A percentile compares a stretch with the other conserved stretches of the same genome.
phyloP scores from a whole-genome alignment of 1,140 invertebrate species.

The Danaus melanippus region DNA sequence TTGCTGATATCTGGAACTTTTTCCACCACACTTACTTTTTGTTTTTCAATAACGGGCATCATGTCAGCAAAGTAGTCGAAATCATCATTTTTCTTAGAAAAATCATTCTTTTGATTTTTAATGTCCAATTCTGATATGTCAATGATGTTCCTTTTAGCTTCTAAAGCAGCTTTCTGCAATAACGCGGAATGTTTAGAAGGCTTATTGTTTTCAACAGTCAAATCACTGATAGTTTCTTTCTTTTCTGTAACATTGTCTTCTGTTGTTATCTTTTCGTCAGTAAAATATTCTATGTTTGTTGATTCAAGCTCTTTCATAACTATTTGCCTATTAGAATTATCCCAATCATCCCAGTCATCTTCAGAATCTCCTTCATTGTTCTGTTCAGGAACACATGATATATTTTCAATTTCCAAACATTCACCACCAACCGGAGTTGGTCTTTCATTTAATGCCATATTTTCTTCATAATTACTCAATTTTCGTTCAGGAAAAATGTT shows the following conservation, averaged over 20 bases:
- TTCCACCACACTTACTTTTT: constrained; percentile 46
- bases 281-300: constrained; percentile 4
- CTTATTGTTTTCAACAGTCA: constrained; percentile 17
- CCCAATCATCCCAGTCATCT: constrained; percentile 85
- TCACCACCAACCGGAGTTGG: constrained; percentile 87
- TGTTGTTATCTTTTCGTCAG: constrained; percentile 7
- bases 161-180: constrained; percentile 55
- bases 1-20: constrained; percentile 37
- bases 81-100: constrained; percentile 68
- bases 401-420: constrained; percentile 73
- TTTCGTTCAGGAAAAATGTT: constrained; percentile 36
- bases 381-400: constrained; percentile 34
- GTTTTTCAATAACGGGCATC: constrained; percentile 84
- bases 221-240: constrained; percentile 10
- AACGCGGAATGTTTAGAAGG: constrained; percentile 27
- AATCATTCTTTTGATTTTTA: constrained; percentile 75
- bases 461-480: constrained; percentile 41
- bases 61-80: constrained; percentile 88
- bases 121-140: constrained; percentile 83
- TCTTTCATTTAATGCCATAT: constrained; percentile 76
- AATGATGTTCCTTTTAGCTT: constrained; percentile 69
- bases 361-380: constrained; percentile 36
- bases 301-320: constrained; percentile 8
- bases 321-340: constrained; percentile 64
- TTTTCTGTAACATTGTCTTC: constrained; percentile 9